Evolutionary conservation across 2,888 invertebrate species (phyloP).

Genomic region (Mythimna albipuncta): DNA sequence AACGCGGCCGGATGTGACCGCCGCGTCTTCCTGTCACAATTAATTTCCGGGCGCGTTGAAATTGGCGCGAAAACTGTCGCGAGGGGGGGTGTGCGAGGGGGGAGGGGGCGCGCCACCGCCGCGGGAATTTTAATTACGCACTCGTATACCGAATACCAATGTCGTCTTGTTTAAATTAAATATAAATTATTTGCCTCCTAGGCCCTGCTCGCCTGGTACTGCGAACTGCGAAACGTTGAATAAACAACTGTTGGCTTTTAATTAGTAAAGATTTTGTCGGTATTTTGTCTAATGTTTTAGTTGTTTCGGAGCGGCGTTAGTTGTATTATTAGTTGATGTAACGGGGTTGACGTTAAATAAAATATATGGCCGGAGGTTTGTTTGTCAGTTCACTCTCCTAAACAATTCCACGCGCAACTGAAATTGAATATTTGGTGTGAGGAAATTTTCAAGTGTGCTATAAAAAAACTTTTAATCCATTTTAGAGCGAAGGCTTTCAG

Average conservation of each 20-base stretch:
- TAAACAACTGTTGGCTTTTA: slow-evolving; percentile 87
- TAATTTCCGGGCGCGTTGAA: slow-evolving; percentile 91
- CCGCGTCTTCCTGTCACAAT: slow-evolving; percentile 91
- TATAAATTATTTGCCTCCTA: slow-evolving; percentile 90
- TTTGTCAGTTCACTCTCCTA: slow-evolving; percentile 14
- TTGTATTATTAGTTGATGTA: slow-evolving; percentile 55
- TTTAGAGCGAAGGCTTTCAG: neutral
- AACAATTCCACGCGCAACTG: slow-evolving; percentile 5
- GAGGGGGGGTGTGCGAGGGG: slow-evolving; percentile 66
- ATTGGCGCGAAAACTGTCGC: slow-evolving; percentile 91
- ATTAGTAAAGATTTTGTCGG: slow-evolving; percentile 82
- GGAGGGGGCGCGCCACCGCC: slow-evolving; percentile 81
- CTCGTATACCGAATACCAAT: slow-evolving; percentile 91
- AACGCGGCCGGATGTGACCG: slow-evolving; percentile 89
- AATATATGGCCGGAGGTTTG: slow-evolving; percentile 40
- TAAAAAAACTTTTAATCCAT: neutral
- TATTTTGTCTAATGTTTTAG: slow-evolving; percentile 71
- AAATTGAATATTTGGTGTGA: neutral
- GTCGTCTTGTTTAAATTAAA: slow-evolving; percentile 91
- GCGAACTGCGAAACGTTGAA: slow-evolving; percentile 84
- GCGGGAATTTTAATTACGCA: slow-evolving; percentile 91
- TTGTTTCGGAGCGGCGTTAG: slow-evolving; percentile 53
- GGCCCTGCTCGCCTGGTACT: slow-evolving; percentile 86
- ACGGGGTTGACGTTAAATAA: slow-evolving; percentile 36
- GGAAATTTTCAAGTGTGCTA: neutral